Conservation (phyloP, 1,140 invertebrate species). For the Drosophila ogumai region DNA sequence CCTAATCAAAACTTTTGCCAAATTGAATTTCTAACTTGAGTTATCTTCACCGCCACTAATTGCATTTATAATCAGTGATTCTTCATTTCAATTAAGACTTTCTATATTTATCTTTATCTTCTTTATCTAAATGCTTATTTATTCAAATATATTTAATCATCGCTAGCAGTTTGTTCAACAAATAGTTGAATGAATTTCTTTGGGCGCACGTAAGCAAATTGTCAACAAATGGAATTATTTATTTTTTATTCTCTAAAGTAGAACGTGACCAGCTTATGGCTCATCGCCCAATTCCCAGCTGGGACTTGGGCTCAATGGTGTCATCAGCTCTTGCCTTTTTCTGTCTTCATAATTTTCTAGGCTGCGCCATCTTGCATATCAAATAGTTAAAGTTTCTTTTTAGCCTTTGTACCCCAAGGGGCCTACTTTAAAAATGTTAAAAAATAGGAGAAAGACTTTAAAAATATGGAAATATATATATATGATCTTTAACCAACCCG, state of each 20-base stretch:
- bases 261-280: slow-evolving; percentile 57
- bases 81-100: slow-evolving; percentile 6
- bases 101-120: slow-evolving; percentile 10
- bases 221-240: slow-evolving; percentile 71
- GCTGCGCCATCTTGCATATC: slow-evolving; percentile 49
- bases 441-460: slow-evolving; percentile 23
- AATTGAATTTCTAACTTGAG: slow-evolving; percentile 10
- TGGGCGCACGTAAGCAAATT: slow-evolving; percentile 71
- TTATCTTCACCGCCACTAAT: neutral
- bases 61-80: slow-evolving; percentile 11
- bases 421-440: slow-evolving; percentile 35
- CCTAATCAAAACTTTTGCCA: neutral
- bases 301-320: slow-evolving; percentile 28
- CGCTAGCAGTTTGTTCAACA: slow-evolving; percentile 21
- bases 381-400: slow-evolving; percentile 49
- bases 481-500: slow-evolving; percentile 22
- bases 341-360: slow-evolving; percentile 60
- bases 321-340: slow-evolving; percentile 19
- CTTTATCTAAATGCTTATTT: neutral
- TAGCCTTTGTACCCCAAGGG: slow-evolving; percentile 7
- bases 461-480: slow-evolving; percentile 28
- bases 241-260: slow-evolving; percentile 44
- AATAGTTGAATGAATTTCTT: slow-evolving; percentile 19
- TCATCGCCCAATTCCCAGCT: slow-evolving; percentile 12
- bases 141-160: slow-evolving; percentile 9